Evolutionary conservation across 2,888 invertebrate genomes (phyloP).

Genomic region (Octodonta nipae): DNA sequence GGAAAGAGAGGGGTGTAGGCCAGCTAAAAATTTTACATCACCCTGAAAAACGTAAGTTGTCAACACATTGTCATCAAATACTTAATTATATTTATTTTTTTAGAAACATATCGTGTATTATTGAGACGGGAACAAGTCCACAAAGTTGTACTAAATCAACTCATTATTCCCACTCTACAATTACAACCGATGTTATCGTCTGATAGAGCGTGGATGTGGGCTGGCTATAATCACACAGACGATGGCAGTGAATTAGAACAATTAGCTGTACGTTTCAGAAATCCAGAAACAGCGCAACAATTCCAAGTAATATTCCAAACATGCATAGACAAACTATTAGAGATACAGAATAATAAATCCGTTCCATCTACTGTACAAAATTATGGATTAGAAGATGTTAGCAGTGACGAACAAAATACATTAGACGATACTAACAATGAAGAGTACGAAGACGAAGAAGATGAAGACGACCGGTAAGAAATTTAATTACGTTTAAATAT

Average conservation of each 20-base stretch:
- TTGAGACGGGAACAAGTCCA: slow-evolving; percentile 80
- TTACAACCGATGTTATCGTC: slow-evolving; percentile 51
- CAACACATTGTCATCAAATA: no score
- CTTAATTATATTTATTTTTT: no score
- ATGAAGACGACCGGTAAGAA: slow-evolving; percentile 28
- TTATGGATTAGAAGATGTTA: slow-evolving; percentile 18
- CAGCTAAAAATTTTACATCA: slow-evolving; percentile 79
- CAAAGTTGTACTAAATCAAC: slow-evolving; percentile 67
- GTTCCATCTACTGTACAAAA: slow-evolving; percentile 20
- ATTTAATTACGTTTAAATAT: no score
- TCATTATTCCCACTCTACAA: slow-evolving; percentile 47
- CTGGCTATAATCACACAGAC: slow-evolving; percentile 64
- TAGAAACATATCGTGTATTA: slow-evolving; percentile 59
- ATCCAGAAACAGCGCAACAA: slow-evolving; percentile 41
- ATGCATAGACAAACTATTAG: slow-evolving; percentile 27
- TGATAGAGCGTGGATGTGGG: slow-evolving; percentile 68
- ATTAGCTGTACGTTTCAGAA: slow-evolving; percentile 70
- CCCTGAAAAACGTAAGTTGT: slow-evolving; percentile 41
- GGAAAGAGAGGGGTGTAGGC: slow-evolving; percentile 92
- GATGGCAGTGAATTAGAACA: slow-evolving; percentile 52
- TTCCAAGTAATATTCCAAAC: slow-evolving; percentile 47
- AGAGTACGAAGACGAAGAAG: slow-evolving; percentile 29
- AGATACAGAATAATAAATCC: slow-evolving; percentile 14
- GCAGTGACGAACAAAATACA: slow-evolving; percentile 14
- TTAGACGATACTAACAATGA: slow-evolving; percentile 23